A percentile compares a stretch with the other conserved stretches of the same genome.
phyloP scores from a whole-genome alignment of 2,888 invertebrate species.

The Aplocera efformata region DNA sequence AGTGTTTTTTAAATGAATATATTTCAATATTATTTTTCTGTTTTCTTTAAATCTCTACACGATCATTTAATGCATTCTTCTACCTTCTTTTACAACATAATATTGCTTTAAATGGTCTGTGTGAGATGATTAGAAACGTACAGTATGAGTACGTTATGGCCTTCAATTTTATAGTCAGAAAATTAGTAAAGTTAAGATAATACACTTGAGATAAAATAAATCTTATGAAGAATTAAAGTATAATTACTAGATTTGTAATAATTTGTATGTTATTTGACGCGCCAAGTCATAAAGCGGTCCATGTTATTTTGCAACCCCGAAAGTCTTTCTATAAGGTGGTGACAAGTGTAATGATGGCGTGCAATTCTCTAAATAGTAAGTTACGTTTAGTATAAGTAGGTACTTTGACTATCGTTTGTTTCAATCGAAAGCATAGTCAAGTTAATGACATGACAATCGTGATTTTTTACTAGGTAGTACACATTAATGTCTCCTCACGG shows the following conservation, averaged over 20 bases:
- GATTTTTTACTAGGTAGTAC: slow-evolving; percentile 17
- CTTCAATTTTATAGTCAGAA: slow-evolving; percentile 52
- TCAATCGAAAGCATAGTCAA: slow-evolving; percentile 12
- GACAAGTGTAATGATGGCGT: slow-evolving; percentile 19
- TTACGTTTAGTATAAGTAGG: slow-evolving; percentile 22
- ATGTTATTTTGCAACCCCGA: slow-evolving; percentile 44
- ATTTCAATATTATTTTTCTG: slow-evolving; percentile 1
- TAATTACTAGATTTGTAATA: slow-evolving; percentile 50
- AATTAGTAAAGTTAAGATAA: slow-evolving; percentile 57
- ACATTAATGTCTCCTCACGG: slow-evolving; percentile 7
- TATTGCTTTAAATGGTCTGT: slow-evolving; percentile 22
- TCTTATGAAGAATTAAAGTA: slow-evolving; percentile 60
- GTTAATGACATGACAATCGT: slow-evolving; percentile 14
- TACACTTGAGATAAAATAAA: slow-evolving; percentile 46
- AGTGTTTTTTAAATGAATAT: slow-evolving; percentile 2
- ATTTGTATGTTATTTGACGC: slow-evolving; percentile 51
- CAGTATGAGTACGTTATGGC: slow-evolving; percentile 44
- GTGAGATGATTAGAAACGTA: slow-evolving; percentile 29
- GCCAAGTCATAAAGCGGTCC: slow-evolving; percentile 38
- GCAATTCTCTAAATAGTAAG: slow-evolving; percentile 24
- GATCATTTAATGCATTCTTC: slow-evolving; percentile 5
- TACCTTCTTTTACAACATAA: slow-evolving; percentile 7
- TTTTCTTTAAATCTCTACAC: background rate
- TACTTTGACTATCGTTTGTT: slow-evolving; percentile 19
- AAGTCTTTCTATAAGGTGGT: slow-evolving; percentile 42